Evolutionary conservation across 2,113 vertebrate species (phyloP).

Genomic region (Scopus umbretta): DNA sequence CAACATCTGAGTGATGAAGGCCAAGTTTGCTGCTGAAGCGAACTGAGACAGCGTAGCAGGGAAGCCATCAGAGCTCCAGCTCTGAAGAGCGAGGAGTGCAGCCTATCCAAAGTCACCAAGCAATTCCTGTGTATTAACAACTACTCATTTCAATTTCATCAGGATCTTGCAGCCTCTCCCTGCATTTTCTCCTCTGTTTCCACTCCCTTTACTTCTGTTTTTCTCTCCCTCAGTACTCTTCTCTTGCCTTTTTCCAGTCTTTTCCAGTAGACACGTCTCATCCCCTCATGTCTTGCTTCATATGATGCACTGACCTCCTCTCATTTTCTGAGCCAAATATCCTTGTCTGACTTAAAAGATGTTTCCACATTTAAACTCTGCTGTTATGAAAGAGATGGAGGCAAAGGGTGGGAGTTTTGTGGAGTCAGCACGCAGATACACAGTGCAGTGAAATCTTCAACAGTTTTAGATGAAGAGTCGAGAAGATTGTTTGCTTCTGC

Average conservation of each 20-base stretch:
- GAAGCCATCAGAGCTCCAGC: not conserved
- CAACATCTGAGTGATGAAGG: not conserved
- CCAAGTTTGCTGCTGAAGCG: not conserved
- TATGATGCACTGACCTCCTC: not conserved
- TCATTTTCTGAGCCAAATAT: not conserved
- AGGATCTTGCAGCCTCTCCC: not conserved
- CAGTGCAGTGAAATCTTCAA: not conserved
- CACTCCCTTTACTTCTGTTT: not conserved
- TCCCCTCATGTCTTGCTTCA: not conserved
- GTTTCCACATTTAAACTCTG: not conserved
- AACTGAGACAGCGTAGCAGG: not conserved
- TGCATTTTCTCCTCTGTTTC: not conserved
- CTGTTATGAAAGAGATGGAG: not conserved
- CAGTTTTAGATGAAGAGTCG: not conserved
- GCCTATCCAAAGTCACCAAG: not conserved
- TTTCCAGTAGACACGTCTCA: not conserved
- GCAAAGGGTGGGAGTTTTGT: not conserved
- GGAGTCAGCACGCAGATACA: not conserved
- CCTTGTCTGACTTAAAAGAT: not conserved
- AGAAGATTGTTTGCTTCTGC: not conserved
- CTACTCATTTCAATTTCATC: not conserved
- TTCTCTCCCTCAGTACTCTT: not conserved
- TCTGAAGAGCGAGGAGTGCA: not conserved
- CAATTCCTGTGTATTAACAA: not conserved
- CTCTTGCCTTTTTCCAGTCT: not conserved